Base-by-base conservation (phyloP, 1,140 invertebrate genomes). In the Saxidomus purpurata region DNA sequence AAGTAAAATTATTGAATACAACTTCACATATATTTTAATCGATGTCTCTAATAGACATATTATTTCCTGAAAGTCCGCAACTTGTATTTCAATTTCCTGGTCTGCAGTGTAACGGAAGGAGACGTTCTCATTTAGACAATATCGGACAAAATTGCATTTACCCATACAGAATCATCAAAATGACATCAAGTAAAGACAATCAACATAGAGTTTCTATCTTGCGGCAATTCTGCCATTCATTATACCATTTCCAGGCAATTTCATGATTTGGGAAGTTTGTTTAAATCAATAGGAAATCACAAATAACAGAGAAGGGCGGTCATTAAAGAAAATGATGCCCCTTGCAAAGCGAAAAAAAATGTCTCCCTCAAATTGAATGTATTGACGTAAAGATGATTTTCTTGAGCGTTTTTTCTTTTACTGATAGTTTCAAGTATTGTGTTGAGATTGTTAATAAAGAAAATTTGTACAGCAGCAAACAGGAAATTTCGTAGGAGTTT, bases 251-350 rank as follows among this genome's bases (percentile, higher is more conserved):
- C 63, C 17, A n/a, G 63, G 47, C 67, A 71, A 85, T 82, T 82
- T 67, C 61, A 67, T 63, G 80, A 82, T 67, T 82, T 82, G 22
- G 63, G 40, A 85, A 31, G 82, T 85, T 85, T 85, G 82, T 85
- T 74, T 85, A 71, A 85, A 49, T 85, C 82, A 85, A 85, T 85
- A 52, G 47, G 67, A 85, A 71, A 85, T 85, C 67, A 85, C 31
- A 71, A 36, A 67, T 71, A 52, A 81, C 55, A 47, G 47, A 28
- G 76, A 38, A 79, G 28, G 49, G 76, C 36, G 76, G 76, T 28
- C 76, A 55, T 79, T 79, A 79, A 52, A 79, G 76, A 79, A 79
- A 79, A 79, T 79, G 47, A 79, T 79, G 76, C 76, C 47, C 47
- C 31, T 34, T 79, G 22, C 34, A 55, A 59, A 79, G 67, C 67